These are phyloP conservation scores for Lutjanus argentimaculatus DNA, from an alignment of 2,797 vertebrate genomes.

Conservation along the genomic window DNA sequence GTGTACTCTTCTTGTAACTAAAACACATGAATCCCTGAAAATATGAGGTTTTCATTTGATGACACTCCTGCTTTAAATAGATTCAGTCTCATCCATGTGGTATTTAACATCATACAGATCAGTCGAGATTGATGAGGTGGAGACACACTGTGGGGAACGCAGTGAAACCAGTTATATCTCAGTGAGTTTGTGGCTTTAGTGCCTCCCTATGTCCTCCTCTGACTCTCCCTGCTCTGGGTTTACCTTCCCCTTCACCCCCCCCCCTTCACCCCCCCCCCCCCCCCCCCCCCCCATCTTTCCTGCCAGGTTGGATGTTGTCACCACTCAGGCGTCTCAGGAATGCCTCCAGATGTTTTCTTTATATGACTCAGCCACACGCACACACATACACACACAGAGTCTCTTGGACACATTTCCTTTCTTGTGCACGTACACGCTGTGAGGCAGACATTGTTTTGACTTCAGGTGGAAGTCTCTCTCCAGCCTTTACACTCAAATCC, in stretches of 20 bases:
- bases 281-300: slow-evolving; percentile 46
- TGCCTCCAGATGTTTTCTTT: slow-evolving; percentile 81
- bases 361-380: slow-evolving; percentile 60
- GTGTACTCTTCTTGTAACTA: background rate
- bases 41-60: background rate
- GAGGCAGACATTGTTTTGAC: slow-evolving; percentile 47
- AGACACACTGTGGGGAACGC: background rate
- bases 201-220: background rate
- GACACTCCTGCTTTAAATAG: slow-evolving; percentile 7
- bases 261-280: slow-evolving; percentile 39
- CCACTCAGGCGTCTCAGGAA: slow-evolving; percentile 76
- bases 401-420: slow-evolving; percentile 54
- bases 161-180: slow-evolving; percentile 10
- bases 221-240: slow-evolving; percentile 20
- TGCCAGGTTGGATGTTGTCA: slow-evolving; percentile 76
- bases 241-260: slow-evolving; percentile 45
- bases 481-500: slow-evolving; percentile 38
- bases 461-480: slow-evolving; percentile 50
- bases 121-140: slow-evolving; percentile 15
- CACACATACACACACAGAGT: slow-evolving; percentile 20
- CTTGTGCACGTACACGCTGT: slow-evolving; percentile 32
- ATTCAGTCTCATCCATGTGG: slow-evolving; percentile 1
- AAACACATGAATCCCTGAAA: background rate
- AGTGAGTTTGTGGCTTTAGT: slow-evolving; percentile 1
- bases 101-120: slow-evolving; percentile 9